Evolutionary conservation across 2,888 invertebrate species (phyloP), one percentile per base, ranked within the genome.

Genomic region (Nezara viridula): DNA sequence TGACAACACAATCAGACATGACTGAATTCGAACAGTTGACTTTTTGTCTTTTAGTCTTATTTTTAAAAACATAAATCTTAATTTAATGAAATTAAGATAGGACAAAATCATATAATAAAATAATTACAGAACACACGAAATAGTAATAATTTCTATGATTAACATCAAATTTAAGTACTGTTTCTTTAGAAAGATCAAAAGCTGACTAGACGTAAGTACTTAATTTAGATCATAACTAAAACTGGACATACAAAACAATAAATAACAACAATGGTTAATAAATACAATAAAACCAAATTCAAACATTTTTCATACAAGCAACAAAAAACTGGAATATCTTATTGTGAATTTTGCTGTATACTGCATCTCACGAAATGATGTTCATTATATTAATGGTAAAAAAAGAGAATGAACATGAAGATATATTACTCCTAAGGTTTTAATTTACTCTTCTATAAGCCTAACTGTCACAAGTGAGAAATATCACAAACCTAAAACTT

Each of bases 131-230:
- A 81, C n/a, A 40, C 16, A 44, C 21, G 5, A 40, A 40, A n/a
- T n/a, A n/a, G n/a, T n/a, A 77, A 40, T 40, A 40, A 77, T 77
- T 77, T 40, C 1, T 37, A 44, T 5, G 40, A 40, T 77, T 27
- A 60, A 77, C 60, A 60, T 73, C 32, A 73, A 73, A 73, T 47
- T 44, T 81, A 81, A 81, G 44, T 47, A 81, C 81, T 81, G 44
- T 47, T 81, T 81, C 44, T 44, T 44, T 81, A 81, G 81, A 81
- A 81, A 81, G 81, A 81, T 81, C 81, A n/a, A 81, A 24, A 47
- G 44, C 47, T 81, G 81, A 81, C 81, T 81, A 81, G 81, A 81
- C 16, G 12, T 81, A n/a, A 44, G 14, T 44, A 81, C 81, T 44
- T 44, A 81, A 47, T 81, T 81, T 81, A 81, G 81, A 81, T 81